Evolutionary conservation across 2,797 vertebrate genomes (phyloP).

Genomic region (Muscicapa comitata): DNA sequence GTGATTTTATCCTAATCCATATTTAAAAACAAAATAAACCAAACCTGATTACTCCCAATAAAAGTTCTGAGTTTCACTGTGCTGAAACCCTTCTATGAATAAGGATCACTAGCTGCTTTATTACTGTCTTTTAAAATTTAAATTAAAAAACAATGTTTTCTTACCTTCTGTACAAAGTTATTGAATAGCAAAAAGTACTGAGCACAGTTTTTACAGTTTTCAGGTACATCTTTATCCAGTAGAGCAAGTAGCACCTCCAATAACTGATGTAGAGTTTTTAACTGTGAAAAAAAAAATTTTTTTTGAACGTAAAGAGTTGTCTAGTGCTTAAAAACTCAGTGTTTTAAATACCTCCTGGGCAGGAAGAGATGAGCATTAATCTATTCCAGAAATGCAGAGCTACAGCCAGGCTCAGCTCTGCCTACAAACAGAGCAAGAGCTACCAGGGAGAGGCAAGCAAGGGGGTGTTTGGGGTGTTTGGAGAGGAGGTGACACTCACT

Average conservation of each 20-base stretch:
- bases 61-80: neutral
- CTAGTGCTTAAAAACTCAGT: neutral
- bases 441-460: neutral
- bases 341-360: neutral
- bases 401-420: neutral
- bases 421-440: neutral
- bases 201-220: constrained; percentile 98
- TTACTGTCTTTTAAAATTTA: neutral
- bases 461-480: neutral
- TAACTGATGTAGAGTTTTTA: constrained; percentile 85
- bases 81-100: neutral
- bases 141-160: neutral
- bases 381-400: neutral
- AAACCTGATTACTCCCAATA: accelerated
- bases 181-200: constrained; percentile 98
- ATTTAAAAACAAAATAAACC: neutral
- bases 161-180: constrained; percentile 96
- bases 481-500: constrained; percentile 39
- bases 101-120: neutral
- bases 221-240: constrained; percentile 95
- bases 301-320: neutral
- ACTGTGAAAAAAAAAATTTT: constrained; percentile 46
- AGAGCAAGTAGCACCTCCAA: constrained; percentile 89
- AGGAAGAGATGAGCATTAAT: neutral
- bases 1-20: neutral